Evolutionary conservation across 2,113 vertebrate genomes (phyloP), one percentile per base, ranked within the genome.

Genomic region (Octodon degus): DNA sequence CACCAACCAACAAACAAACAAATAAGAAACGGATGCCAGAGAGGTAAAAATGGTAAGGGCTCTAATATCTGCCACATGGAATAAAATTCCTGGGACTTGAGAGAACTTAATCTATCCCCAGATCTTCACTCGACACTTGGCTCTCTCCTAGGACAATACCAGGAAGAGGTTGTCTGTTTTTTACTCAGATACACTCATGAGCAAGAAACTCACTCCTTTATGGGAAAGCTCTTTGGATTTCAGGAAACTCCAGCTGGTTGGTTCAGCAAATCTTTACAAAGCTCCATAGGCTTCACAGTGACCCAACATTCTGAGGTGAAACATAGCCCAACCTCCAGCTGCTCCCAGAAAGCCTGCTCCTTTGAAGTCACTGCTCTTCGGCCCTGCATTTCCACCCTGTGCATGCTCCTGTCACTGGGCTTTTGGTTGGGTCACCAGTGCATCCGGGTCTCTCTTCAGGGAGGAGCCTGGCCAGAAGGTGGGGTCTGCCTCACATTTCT

Each of bases 231-330:
- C 76, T 37, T 55, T 14, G 12, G 55, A 16, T 53, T 22, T 30
- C 7, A 47, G 79, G 43, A 55, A 3, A 7, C 50, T 63, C 40
- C 22, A 9, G 1, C 72, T 37, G 37, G 87, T 91, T 86, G 50
- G 8, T 7, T 70, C 63, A 34, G 77, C 72, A 81, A 34, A 37
- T 30, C 34, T 8, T 34, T 13, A 34, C 30, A 27, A 17, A 93
- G 40, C 19, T 32, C 7, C 25, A 17, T 8, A 6, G 0, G 2
- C 40, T 27, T 25, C 34, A 27, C 9, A 8, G 37, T 37, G 4
- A 0, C 58, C 7, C n/a, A 30, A 25, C 37, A 30, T 3, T 32
- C 72, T 0, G 1, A 47, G 53, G 60, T 5, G 1, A 62, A 1
- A 27, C 50, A 9, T 0, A 0, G 4, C 0, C 20, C 13, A 17